Percentiles rank a stretch among this genome's conserved stretches.
Evolutionary conservation across 2,888 invertebrate species (phyloP).

Genomic region (Halictus ligatus): DNA sequence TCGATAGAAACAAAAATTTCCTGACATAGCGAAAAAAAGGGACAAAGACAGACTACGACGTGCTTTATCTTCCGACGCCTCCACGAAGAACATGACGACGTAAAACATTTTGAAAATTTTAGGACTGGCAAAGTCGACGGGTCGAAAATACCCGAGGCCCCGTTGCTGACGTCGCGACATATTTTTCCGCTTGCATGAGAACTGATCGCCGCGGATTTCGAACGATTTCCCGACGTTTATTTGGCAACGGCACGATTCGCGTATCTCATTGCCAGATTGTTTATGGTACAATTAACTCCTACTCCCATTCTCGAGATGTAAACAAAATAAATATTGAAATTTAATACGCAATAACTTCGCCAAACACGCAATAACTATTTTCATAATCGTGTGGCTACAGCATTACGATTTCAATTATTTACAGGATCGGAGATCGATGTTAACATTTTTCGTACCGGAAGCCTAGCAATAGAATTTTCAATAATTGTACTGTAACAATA

Average conservation of each 20-base stretch:
- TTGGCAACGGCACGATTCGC: slow-evolving; percentile 63
- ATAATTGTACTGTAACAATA: background rate
- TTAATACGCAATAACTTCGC: background rate
- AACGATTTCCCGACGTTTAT: slow-evolving; percentile 41
- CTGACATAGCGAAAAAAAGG: background rate
- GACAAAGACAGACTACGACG: background rate
- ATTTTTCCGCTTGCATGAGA: slow-evolving; percentile 23
- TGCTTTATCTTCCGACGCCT: background rate
- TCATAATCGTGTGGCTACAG: background rate
- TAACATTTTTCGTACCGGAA: background rate
- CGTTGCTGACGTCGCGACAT: slow-evolving; percentile 7
- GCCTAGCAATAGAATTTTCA: background rate
- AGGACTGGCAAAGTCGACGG: background rate
- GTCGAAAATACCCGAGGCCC: slow-evolving; percentile 4
- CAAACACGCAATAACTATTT: background rate
- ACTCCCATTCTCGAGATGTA: slow-evolving; percentile 55
- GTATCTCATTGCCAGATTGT: slow-evolving; percentile 70
- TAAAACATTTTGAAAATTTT: slow-evolving; percentile 30
- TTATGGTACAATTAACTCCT: slow-evolving; percentile 78
- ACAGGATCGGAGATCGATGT: background rate
- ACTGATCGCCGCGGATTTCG: slow-evolving; percentile 20
- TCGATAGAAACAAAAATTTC: background rate
- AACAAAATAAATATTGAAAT: slow-evolving; percentile 7
- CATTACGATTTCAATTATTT: background rate
- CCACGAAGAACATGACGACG: background rate